Base-by-base conservation (phyloP, 1,140 invertebrate genomes). In the Neotoxoptera formosana region DNA sequence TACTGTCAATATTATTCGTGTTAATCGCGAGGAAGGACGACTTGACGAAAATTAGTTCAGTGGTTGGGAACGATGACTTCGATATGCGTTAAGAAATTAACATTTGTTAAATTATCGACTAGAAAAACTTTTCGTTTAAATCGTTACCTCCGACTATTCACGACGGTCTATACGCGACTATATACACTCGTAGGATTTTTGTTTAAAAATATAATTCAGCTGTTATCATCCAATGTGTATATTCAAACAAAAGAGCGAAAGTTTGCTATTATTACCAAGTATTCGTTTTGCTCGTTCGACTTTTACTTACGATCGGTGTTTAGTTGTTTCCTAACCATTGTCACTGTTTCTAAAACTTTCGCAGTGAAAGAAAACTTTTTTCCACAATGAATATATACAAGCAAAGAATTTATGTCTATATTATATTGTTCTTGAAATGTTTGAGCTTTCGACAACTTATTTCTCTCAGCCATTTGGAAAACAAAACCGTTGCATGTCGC, bases 341-440 rank as follows among this genome's bases (percentile, higher is more conserved):
- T 86, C 48, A 51, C 91, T 51, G 81, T 53, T 93, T 93, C 34
- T 51, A 93, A 93, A 93, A 93, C 81, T 93, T 93, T 86, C 30
- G 9, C 76, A 45, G 20, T 45, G 56, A 93, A 83, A 86, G n/a
- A 86, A 93, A 93, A 92, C 91, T 84, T 93, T 67, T 76, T 83
- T 93, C 91, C 81, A 53, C 34, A n/a, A 93, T 84, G 91, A 48
- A 93, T 84, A n/a, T n/a, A n/a, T n/a, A 93, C 91, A 84, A 93
- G 48, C 76, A 45, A 51, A 86, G 81, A 84, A 93, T 84, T 93
- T 93, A 86, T 84, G 48, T 53, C 91, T 92, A 83, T 67, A 48
- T 92, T 92, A 83, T 92, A 92, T 92, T 92, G 76, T 92, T 92
- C 47, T 92, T 83, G 90, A 92, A 92, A 92, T 83, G 90, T 92